Base-by-base conservation (phyloP, 2,797 vertebrate species). In the Acestrorhynchus altus region DNA sequence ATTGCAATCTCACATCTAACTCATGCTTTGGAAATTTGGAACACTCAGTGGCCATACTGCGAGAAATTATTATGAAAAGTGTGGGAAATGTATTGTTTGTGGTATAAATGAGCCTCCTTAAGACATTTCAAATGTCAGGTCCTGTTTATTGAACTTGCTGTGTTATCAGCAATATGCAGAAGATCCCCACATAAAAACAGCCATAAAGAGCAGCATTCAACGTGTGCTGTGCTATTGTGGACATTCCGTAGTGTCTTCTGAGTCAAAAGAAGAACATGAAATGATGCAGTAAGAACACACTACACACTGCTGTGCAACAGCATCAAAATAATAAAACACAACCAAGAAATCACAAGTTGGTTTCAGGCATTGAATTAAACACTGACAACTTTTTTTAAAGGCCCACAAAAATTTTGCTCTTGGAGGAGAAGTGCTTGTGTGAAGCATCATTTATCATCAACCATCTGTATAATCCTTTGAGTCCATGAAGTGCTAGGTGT, bases 91-190 rank as follows among this genome's bases (percentile, higher is more conserved):
- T 63, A 68, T 65, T 22, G 70, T 77, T 77, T 67, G 24, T 35
- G 31, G 60, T 70, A 56, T 28, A 3, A 63, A 69, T 18, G 40
- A 40, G 28, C 15, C 6, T 8, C 46, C 8, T 8, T 47, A 65
- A 76, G 65, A 51, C 12, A 40, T 83, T 81, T 51, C 63, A 63
- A 86, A 79, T 71, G 57, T 75, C 72, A 74, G 10, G 39, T 59
- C 69, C 54, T 68, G 1, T 42, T 39, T 39, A 56, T 71, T 70
- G 46, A 11, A 12, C 70, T 77, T 73, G 76, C 85, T 85, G 84
- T 79, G 76, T 86, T 85, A 87, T 87, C 80, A 81, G 80, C 60
- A 60, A 57, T 31, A 67, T 76, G 76, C 83, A 86, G 84, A 65
- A 54, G 57, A 54, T 47, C 24, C 63, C 69, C 74, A 76, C 73